These are phyloP conservation scores for Cyprinodon diabolis DNA, from an alignment of 2,797 vertebrate genomes.

Conservation along the genomic window DNA sequence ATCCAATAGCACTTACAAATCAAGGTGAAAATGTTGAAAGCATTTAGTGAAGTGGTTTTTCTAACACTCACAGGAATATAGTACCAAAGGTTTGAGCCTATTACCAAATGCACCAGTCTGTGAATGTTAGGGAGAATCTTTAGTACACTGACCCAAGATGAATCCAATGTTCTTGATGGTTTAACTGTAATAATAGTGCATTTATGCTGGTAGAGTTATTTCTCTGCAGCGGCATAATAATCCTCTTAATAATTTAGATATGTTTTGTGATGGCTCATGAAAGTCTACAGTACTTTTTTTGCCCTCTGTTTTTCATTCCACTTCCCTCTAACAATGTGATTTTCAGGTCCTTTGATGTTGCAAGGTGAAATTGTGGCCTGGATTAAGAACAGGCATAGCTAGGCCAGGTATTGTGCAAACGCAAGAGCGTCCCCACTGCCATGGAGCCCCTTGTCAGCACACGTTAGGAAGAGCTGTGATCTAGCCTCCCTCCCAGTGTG, in stretches of 20 bases:
- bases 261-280: not conserved
- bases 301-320: slow-evolving; percentile 49
- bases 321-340: slow-evolving; percentile 71
- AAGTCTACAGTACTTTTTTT: slow-evolving; percentile 6
- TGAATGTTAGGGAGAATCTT: not conserved
- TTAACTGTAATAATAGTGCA: slow-evolving; percentile 12
- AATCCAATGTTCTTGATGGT: not conserved
- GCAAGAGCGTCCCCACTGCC: slow-evolving; percentile 73
- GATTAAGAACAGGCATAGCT: slow-evolving; percentile 77
- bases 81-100: not conserved
- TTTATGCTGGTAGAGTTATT: slow-evolving; percentile 19
- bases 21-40: too few relatives aligned
- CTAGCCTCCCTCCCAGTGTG: slow-evolving; percentile 78
- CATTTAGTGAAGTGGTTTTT: not conserved
- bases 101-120: not conserved
- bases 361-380: slow-evolving; percentile 78
- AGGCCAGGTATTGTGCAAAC: slow-evolving; percentile 77
- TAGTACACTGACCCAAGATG: not conserved
- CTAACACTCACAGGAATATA: not conserved
- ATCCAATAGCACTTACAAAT: too few relatives aligned
- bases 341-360: slow-evolving; percentile 81
- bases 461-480: slow-evolving; percentile 91
- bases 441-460: slow-evolving; percentile 85
- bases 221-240: slow-evolving; percentile 16
- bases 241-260: not conserved